A percentile compares a stretch with the other conserved stretches of the same genome.
These are phyloP conservation scores for Dromococcyx pavoninus DNA, from an alignment of 2,797 vertebrate species.

Conservation along the genomic window DNA sequence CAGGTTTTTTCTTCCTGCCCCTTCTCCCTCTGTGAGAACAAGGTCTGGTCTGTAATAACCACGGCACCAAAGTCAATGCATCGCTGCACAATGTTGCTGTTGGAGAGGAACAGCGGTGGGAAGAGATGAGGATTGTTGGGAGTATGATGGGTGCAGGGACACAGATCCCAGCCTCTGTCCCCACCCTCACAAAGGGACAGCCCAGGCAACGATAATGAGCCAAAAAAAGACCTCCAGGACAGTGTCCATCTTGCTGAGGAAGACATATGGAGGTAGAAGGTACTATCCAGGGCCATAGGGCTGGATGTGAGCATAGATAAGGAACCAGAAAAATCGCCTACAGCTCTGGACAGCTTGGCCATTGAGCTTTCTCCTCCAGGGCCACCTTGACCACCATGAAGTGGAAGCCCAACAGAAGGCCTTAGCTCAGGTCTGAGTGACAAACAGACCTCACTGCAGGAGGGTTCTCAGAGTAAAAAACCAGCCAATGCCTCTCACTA, in stretches of 20 bases:
- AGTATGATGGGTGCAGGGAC: rapidly evolving
- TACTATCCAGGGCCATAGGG: not conserved
- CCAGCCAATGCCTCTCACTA: not conserved
- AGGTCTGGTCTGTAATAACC: not conserved
- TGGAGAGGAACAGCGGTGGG: not conserved
- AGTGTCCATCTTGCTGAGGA: not conserved
- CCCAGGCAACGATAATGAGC: not conserved
- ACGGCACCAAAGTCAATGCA: rapidly evolving
- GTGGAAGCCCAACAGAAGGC: not conserved
- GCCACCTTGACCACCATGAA: not conserved
- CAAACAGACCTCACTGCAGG: not conserved
- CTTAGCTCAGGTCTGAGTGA: not conserved
- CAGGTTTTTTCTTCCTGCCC: not conserved
- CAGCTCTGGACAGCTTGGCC: not conserved
- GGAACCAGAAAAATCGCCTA: not conserved
- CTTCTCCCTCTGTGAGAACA: not conserved
- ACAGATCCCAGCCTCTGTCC: not conserved
- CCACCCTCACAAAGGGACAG: not conserved
- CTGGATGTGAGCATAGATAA: not conserved
- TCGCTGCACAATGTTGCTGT: rapidly evolving
- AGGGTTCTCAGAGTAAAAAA: not conserved
- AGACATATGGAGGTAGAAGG: not conserved
- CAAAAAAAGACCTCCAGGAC: not conserved
- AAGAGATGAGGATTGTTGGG: not conserved
- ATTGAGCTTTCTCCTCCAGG: not conserved